Base-by-base conservation (phyloP, 2,888 invertebrate genomes). In the Litoditis marina region DNA sequence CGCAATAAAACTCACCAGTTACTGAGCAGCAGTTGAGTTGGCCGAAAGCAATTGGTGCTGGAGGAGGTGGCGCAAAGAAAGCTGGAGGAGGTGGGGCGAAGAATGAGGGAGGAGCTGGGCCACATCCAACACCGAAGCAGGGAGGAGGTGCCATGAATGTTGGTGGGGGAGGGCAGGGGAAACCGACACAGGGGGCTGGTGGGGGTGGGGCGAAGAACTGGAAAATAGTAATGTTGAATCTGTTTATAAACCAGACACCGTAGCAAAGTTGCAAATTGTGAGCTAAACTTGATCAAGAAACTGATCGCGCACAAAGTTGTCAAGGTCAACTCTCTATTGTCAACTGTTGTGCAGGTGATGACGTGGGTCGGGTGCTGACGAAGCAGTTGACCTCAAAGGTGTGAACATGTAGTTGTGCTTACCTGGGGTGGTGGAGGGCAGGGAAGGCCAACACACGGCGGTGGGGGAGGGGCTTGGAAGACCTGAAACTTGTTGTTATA, bases 181-280 rank as follows among this genome's bases (percentile, higher is more conserved):
- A 16, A 7, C 57, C 57, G 22, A 57, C 46, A 31, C 57, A 57
- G 7, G 56, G 56, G 31, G 55, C 39, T 28, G 55, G 55, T 55
- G 55, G 55, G 13, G 58, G 58, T n/a, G 59, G 51, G 30, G 59
- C 59, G 42, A 59, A 34, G 31, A 57, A 46, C 57, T 57, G 49
- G 28, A 56, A 55, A 50, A 19, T 47, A 7, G 19, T 28, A 25
- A 54, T 6, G 3, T 39, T 39, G 39, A 5, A 7, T 13, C 13
- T 8, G n/a, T 27, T 25, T 51, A 31, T 11, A 11, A 25, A 51
- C 11, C 7, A 44, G n/a, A 8, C n/a, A n/a, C n/a, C n/a, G n/a
- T n/a, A n/a, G n/a, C n/a, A n/a, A n/a, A n/a, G n/a, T n/a, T n/a
- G n/a, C n/a, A n/a, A n/a, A n/a, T n/a, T n/a, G n/a, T n/a, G n/a